Evolutionary conservation across 2,113 vertebrate species (phyloP), one percentile per base, ranked within the genome.

Genomic region (Girardinichthys multiradiatus): DNA sequence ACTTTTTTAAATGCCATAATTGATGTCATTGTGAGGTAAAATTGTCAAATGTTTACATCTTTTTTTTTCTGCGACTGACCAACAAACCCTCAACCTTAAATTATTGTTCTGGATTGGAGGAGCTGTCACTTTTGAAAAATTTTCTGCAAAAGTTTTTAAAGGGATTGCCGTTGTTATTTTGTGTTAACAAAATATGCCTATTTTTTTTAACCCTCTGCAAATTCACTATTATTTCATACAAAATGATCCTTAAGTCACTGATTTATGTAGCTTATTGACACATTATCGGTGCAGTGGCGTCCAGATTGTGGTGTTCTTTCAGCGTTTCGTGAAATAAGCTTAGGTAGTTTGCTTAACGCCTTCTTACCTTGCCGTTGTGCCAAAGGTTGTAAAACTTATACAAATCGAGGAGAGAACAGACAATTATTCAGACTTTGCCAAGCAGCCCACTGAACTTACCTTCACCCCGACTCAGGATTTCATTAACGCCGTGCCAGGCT

Each of bases 401-500:
- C 57, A 81, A 79, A 35, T 81, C 66, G 30, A 79, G 31, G 5
- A 10, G 17, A 39, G 42, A 70, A 14, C 60, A 29, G 77, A 29
- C 68, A 58, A 45, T 59, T 64, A 31, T 76, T 72, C 39, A 39
- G 31, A 39, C 39, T 70, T 83, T 83, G 68, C 76, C 80, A 80
- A 79, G 74, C 72, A 63, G 73, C 73, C 78, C 64, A 74, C 79
- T 95, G 95, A 94, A 93, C 93, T 95, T 42, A 51, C 76, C 91
- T 92, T 95, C 93, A 95, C 95, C 95, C 92, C 71, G 15, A 64
- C 71, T 83, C 77, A 89, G 93, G 86, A 91, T 95, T 95, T 95
- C 94, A 93, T 94, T 95, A 92, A 94, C 94, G 86, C 90, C 84
- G 82, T 93, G 92, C 91, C 94, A 94, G 83, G 82, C 87, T 85